Base-by-base conservation (phyloP, 2,797 vertebrate species). In the Salmo trutta region DNA sequence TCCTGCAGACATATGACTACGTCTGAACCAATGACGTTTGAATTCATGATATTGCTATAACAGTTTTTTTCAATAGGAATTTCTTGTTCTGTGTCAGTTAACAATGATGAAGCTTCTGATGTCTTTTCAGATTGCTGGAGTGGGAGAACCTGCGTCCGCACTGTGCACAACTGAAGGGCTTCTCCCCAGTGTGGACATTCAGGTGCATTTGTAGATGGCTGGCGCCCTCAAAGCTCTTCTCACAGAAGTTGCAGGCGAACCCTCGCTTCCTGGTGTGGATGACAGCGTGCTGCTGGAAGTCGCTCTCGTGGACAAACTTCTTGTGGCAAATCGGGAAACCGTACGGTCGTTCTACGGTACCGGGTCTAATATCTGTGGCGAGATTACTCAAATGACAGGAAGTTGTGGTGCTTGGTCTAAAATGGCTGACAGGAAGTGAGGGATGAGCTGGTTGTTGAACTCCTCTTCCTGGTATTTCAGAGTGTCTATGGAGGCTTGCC, bases 121-220 rank as follows among this genome's bases (percentile, higher is more conserved):
- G 91, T 36, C 88, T 88, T 79, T 84, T 90, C 21, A 92, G 87
- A 79, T 91, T 91, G 80, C 90, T 91, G 53, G 90, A 87, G 21
- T 92, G 90, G 74, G 90, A 89, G 79, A 92, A 91, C 62, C 80
- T 78, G 0, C 86, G 78, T 12, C 59, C 80, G 71, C 91, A 93
- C 36, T 86, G 1, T 1, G 80, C 36, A 80, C 91, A 93, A 73
- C 76, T 75, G 81, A 89, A 93, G 0, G 91, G 91, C 52, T 86
- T 81, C 83, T 89, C 91, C 0, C 91, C 91, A 0, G 91, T 93
- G 87, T 93, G 91, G 3, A 93, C 91, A 21, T 91, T 89, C 31
- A 10, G 72, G 77, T 93, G 91, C 65, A 91, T 87, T 12, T 88
- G 86, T 79, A 93, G 86, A 59, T 93, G 90, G 69, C 89, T 91